These are phyloP conservation scores for Probosciger aterrimus DNA, from an alignment of 2,113 vertebrate genomes.

Conservation along the genomic window DNA sequence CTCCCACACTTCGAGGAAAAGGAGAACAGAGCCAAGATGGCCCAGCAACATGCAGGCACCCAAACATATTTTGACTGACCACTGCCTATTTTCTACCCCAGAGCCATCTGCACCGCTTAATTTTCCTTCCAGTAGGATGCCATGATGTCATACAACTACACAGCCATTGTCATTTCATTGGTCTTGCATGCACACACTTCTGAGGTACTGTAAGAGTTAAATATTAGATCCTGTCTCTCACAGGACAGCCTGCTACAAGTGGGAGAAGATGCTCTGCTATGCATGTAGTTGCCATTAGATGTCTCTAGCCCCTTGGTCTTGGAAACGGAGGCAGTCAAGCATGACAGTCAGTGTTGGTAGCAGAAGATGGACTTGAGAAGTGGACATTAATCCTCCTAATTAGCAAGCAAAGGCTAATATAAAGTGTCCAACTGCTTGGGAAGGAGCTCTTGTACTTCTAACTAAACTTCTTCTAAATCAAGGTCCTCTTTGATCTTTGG, in stretches of 20 bases:
- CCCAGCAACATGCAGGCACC: background rate
- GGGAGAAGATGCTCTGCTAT: constrained; percentile 45
- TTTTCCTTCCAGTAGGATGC: background rate
- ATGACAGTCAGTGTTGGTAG: background rate
- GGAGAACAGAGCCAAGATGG: background rate
- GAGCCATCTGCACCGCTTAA: background rate
- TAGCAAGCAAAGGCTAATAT: background rate
- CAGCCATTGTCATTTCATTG: background rate
- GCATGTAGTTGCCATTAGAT: constrained; percentile 73
- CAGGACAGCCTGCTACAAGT: background rate
- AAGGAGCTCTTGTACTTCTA: background rate
- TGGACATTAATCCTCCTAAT: constrained; percentile 24
- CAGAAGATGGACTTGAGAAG: constrained; percentile 21
- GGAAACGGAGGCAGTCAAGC: background rate
- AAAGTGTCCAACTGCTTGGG: background rate
- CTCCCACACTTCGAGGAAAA: background rate
- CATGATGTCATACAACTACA: background rate
- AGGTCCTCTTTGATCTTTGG: background rate
- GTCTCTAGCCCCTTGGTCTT: constrained; percentile 73
- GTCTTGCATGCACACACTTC: fast-evolving
- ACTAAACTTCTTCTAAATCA: background rate
- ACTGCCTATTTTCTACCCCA: background rate
- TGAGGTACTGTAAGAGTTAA: constrained; percentile 37
- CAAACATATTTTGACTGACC: background rate
- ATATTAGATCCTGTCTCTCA: background rate